Evolutionary conservation across 2,113 vertebrate species (phyloP).

Genomic region (Furnarius figulus): DNA sequence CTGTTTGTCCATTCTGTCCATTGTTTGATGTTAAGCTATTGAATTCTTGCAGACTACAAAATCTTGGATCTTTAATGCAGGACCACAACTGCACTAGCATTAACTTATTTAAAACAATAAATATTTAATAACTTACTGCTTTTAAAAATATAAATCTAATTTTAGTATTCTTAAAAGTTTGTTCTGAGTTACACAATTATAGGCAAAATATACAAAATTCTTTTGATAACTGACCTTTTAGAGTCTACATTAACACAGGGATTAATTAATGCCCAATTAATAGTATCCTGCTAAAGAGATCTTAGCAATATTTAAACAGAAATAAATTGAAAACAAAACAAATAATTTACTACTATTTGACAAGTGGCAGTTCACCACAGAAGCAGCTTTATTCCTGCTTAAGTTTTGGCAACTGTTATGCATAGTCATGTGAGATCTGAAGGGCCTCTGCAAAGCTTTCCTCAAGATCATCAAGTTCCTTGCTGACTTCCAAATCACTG

Average conservation of each 20-base stretch:
- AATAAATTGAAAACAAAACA: not conserved
- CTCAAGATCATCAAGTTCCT: conserved; percentile 24
- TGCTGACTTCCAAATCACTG: conserved; percentile 4
- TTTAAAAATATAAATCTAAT: conserved; percentile 10
- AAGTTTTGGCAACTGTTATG: not conserved
- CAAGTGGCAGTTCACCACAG: not conserved
- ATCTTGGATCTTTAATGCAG: not conserved
- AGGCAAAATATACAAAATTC: not conserved
- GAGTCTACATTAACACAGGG: not conserved
- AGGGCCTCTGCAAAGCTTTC: not conserved
- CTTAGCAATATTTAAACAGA: not conserved
- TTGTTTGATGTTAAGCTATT: not conserved
- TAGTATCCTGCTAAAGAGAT: not conserved
- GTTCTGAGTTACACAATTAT: not conserved
- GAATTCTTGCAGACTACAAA: not conserved
- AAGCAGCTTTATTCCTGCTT: not conserved
- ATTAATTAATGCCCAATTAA: not conserved
- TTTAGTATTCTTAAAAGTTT: not conserved
- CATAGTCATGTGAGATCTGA: not conserved
- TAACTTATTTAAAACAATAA: not conserved
- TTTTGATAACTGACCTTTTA: not conserved
- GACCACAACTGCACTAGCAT: not conserved
- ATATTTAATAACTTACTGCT: not conserved
- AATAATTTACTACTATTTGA: not conserved
- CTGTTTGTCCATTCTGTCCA: not conserved